A percentile compares a stretch with the other conserved stretches of the same genome.
Conservation (phyloP, 2,888 invertebrate species). For the Phyto melanocephala region DNA sequence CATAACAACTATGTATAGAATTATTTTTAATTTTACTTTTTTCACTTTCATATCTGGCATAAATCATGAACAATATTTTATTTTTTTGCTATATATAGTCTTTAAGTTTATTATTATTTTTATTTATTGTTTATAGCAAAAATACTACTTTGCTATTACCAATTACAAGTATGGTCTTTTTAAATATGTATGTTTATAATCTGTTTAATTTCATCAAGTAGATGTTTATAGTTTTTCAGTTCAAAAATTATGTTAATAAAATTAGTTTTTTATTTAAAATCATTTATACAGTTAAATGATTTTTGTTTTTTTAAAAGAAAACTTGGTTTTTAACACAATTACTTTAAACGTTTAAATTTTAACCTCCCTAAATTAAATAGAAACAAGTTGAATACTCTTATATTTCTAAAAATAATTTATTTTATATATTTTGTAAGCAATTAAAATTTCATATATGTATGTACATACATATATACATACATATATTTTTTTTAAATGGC, state of each 20-base stretch:
- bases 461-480: no score
- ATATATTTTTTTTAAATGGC: conserved; percentile 17
- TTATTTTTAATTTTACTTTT: no score
- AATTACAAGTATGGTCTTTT: conserved; percentile 30
- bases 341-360: no score
- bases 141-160: conserved; percentile 57
- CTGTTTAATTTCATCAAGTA: conserved; percentile 18
- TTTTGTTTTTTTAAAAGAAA: background rate
- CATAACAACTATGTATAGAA: no score
- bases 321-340: conserved; percentile 16
- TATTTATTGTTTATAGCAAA: conserved; percentile 53
- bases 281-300: conserved; percentile 45
- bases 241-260: conserved; percentile 20
- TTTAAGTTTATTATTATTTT: background rate
- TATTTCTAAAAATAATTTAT: conserved; percentile 21
- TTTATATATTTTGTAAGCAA: background rate
- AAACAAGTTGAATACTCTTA: background rate
- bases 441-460: background rate
- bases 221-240: conserved; percentile 44
- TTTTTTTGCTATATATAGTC: background rate
- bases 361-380: no score
- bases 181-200: background rate
- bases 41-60: no score
- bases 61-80: no score
- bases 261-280: conserved; percentile 46